Conservation (phyloP, 2,113 vertebrate species). For the Halichoeres trimaculatus region DNA sequence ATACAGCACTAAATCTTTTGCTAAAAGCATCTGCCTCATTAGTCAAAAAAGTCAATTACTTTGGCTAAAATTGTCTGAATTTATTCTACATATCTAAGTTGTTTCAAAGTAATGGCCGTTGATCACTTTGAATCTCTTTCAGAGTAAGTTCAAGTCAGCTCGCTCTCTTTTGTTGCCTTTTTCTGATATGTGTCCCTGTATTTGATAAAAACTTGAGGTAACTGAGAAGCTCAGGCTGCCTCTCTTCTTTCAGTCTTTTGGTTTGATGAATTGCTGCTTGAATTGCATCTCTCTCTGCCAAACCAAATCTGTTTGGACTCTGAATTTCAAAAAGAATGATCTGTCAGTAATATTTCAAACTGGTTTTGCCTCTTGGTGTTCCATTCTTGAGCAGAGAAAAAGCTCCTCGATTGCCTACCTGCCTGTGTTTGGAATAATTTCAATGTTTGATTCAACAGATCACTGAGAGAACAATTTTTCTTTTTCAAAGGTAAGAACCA, state of each 20-base stretch:
- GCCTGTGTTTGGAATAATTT: slow-evolving; percentile 35
- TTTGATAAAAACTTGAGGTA: not conserved
- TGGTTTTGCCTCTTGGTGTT: not conserved
- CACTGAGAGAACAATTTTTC: slow-evolving; percentile 2
- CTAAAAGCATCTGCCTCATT: too few species aligned
- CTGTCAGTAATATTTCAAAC: not conserved
- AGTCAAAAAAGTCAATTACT: too few species aligned
- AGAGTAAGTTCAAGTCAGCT: too few species aligned
- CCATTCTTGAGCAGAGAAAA: slow-evolving; percentile 16
- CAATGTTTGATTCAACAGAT: slow-evolving; percentile 4
- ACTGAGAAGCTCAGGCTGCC: not conserved
- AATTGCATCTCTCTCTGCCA: slow-evolving; percentile 8
- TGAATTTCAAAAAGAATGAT: slow-evolving; percentile 28
- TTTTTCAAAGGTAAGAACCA: slow-evolving; percentile 19
- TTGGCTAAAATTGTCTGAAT: too few species aligned
- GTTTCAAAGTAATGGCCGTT: too few species aligned
- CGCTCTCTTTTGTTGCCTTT: too few species aligned
- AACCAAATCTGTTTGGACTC: slow-evolving; percentile 27
- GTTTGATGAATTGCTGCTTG: slow-evolving; percentile 8
- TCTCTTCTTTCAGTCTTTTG: not conserved
- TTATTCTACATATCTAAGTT: too few species aligned
- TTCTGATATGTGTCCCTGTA: too few species aligned
- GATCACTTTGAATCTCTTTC: too few species aligned
- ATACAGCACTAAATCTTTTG: too few species aligned
- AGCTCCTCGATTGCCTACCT: not conserved